Conservation (phyloP, 2,888 invertebrate species). For the Megaustenia siamemsis region DNA sequence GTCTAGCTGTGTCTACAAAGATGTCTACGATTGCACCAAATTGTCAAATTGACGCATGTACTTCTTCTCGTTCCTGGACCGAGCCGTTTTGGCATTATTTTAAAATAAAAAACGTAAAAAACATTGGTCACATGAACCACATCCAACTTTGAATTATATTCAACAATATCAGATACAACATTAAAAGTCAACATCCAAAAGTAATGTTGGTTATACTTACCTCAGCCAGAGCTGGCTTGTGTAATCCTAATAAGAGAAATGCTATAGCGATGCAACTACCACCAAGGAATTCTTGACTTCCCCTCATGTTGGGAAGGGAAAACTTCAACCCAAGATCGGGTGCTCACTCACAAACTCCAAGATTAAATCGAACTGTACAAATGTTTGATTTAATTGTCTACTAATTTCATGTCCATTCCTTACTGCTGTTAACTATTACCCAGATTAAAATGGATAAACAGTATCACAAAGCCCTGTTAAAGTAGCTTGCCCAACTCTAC, state of each 20-base stretch:
- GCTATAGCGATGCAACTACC: not conserved
- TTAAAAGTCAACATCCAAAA: no score
- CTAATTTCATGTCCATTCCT: not conserved
- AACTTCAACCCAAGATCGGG: no score
- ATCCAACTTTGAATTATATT: no score
- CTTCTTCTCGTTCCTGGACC: no score
- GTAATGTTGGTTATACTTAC: not conserved
- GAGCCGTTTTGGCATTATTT: no score
- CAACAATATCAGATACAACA: no score
- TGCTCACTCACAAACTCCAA: not conserved
- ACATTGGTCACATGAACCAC: no score
- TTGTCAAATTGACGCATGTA: no score
- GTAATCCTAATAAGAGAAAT: slow-evolving; percentile 13
- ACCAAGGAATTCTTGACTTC: not conserved
- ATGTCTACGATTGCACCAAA: no score
- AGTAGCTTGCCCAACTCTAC: slow-evolving; percentile 29
- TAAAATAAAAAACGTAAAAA: no score
- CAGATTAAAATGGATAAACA: not conserved
- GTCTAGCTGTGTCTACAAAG: no score
- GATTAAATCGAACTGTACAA: no score
- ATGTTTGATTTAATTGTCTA: not conserved
- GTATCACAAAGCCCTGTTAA: not conserved
- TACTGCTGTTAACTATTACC: not conserved
- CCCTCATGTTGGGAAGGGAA: slow-evolving; percentile 7
- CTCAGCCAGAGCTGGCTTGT: not conserved